These are phyloP conservation scores for Danio kyathit DNA, from an alignment of 2,797 vertebrate species.

Conservation along the genomic window DNA sequence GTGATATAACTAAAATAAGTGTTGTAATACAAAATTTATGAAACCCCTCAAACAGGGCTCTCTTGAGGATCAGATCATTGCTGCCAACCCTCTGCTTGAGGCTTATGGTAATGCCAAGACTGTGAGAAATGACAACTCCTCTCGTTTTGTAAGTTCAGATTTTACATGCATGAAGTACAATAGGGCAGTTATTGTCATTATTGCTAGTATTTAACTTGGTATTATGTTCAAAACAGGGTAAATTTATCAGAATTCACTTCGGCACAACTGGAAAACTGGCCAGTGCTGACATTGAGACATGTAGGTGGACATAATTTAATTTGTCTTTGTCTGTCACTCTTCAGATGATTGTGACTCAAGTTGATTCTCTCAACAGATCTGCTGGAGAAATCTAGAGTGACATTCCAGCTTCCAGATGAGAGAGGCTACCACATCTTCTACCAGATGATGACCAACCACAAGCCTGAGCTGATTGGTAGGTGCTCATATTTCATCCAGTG, in stretches of 20 bases:
- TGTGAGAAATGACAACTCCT: conserved; percentile 92
- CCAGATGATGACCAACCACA: conserved; percentile 89
- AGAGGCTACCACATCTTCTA: conserved; percentile 92
- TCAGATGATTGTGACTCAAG: conserved; percentile 13
- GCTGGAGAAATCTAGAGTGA: conserved; percentile 89
- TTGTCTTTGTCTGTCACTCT: background rate
- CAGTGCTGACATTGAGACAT: conserved; percentile 64
- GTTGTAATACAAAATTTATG: background rate
- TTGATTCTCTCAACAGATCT: conserved; percentile 76
- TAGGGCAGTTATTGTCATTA: background rate
- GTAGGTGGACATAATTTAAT: conserved; percentile 24
- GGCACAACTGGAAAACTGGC: conserved; percentile 57
- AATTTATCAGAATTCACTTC: conserved; percentile 61
- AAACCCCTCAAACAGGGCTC: conserved; percentile 31
- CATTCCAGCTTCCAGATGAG: conserved; percentile 87
- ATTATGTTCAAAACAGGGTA: conserved; percentile 41
- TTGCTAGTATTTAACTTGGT: background rate
- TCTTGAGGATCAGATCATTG: conserved; percentile 63
- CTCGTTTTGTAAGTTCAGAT: conserved; percentile 82
- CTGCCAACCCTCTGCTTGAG: conserved; percentile 59
- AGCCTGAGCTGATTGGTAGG: conserved; percentile 86
- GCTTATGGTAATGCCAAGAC: conserved; percentile 91
- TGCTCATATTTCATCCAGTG: background rate
- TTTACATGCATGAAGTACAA: background rate
- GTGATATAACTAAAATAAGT: background rate